Conservation (phyloP, 1,140 invertebrate genomes). For the Rhynchophorus ferrugineus region DNA sequence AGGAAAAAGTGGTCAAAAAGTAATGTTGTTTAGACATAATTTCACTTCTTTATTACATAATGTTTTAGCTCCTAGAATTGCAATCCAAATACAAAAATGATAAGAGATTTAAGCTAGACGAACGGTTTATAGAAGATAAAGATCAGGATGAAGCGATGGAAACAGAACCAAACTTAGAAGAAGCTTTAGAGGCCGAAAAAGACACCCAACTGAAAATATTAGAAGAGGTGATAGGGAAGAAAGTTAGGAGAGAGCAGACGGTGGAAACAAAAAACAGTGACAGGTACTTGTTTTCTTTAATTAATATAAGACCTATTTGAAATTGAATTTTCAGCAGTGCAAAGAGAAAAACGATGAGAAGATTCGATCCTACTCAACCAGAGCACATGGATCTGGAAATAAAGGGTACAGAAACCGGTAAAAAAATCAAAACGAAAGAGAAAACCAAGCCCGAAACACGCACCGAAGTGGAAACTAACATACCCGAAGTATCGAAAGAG, state of each 20-base stretch:
- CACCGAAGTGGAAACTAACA: too few relatives aligned
- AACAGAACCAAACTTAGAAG: conserved; percentile 51
- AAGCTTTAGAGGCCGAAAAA: conserved; percentile 44
- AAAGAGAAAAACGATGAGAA: not conserved
- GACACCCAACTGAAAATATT: not conserved
- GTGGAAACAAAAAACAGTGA: conserved; percentile 1
- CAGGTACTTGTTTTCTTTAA: not conserved
- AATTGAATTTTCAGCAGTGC: not conserved
- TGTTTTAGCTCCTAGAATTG: conserved; percentile 45
- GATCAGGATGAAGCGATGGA: conserved; percentile 47
- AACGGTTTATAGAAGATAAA: conserved; percentile 48
- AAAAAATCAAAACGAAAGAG: not conserved
- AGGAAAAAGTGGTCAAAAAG: conserved; percentile 50
- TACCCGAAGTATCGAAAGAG: conserved; percentile 50
- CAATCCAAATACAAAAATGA: conserved; percentile 52
- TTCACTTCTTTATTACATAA: not conserved
- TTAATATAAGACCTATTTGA: not conserved
- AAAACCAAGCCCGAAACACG: not conserved
- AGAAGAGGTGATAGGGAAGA: not conserved
- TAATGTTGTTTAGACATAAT: conserved; percentile 22
- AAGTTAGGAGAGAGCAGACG: not conserved
- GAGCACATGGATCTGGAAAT: not conserved
- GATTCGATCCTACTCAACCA: not conserved
- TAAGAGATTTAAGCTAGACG: conserved; percentile 51
- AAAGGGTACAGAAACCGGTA: not conserved